A percentile compares a stretch with the other conserved stretches of the same genome.
phyloP scores from a whole-genome alignment of 2,113 vertebrate genomes.

The Agapornis roseicollis region DNA sequence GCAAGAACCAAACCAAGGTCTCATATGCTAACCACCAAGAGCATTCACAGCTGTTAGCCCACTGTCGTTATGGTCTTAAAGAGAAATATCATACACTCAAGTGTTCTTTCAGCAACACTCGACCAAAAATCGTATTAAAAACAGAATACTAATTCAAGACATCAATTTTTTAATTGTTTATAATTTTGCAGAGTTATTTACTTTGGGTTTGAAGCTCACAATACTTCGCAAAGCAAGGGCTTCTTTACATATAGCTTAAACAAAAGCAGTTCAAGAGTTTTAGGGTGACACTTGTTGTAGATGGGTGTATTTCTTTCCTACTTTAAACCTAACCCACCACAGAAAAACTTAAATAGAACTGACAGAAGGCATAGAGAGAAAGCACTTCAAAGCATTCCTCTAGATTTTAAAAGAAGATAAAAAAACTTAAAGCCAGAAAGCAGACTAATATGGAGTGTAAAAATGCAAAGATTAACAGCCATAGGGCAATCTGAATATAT shows the following conservation, averaged over 20 bases:
- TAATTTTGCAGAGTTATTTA: not conserved
- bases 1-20: constrained; percentile 23
- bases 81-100: not conserved
- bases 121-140: not conserved
- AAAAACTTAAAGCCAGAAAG: not conserved
- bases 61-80: constrained; percentile 12
- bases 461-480: not conserved
- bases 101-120: not conserved
- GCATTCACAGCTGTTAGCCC: not conserved
- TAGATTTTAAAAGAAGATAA: constrained; percentile 3
- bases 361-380: constrained; percentile 4
- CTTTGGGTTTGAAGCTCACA: not conserved
- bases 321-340: not conserved
- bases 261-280: not conserved
- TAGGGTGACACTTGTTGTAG: not conserved
- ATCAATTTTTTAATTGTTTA: not conserved
- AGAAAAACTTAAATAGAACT: constrained; percentile 7
- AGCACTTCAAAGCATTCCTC: constrained; percentile 38
- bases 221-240: not conserved
- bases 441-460: not conserved
- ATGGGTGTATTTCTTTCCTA: not conserved
- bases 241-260: not conserved
- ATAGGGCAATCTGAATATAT: not conserved
- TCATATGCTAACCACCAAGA: not conserved
- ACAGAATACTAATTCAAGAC: not conserved